Conservation (phyloP, 1,140 invertebrate species). For the Homarus americanus region DNA sequence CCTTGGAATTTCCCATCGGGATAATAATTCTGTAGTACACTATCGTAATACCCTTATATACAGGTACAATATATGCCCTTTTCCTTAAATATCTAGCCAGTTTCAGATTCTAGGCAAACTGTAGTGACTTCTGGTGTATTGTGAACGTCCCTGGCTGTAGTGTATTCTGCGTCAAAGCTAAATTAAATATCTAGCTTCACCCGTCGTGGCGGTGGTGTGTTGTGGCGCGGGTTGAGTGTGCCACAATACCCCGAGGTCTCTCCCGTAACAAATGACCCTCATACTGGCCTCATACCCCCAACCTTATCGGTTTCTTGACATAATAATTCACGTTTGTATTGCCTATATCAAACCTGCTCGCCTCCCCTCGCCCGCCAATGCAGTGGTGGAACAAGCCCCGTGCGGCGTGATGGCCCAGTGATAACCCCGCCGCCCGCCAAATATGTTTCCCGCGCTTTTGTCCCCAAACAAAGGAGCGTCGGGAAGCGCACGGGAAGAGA, state of each 20-base stretch:
- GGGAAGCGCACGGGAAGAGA: constrained; percentile 50
- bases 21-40: too few relatives aligned
- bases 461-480: constrained; percentile 64
- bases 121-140: not conserved
- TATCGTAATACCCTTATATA: too few relatives aligned
- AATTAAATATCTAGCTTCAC: constrained; percentile 23
- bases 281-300: constrained; percentile 24
- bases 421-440: constrained; percentile 62
- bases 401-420: constrained; percentile 35
- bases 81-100: not conserved
- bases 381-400: constrained; percentile 49
- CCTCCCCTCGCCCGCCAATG: constrained; percentile 8
- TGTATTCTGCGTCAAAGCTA: not conserved
- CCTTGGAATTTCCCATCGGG: too few relatives aligned
- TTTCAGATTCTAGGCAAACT: not conserved
- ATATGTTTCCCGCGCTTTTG: constrained; percentile 70
- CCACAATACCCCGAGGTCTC: not conserved
- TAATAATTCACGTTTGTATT: constrained; percentile 63
- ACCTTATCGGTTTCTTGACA: constrained; percentile 58
- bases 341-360: constrained; percentile 41
- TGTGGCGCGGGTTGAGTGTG: constrained; percentile 11
- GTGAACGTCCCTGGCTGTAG: not conserved
- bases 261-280: constrained; percentile 50
- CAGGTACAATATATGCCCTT: too few relatives aligned
- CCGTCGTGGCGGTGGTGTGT: not conserved